These are phyloP conservation scores for Plumapathes pennacea DNA, from an alignment of 92 coral and sea anemone species.

Conservation along the genomic window DNA sequence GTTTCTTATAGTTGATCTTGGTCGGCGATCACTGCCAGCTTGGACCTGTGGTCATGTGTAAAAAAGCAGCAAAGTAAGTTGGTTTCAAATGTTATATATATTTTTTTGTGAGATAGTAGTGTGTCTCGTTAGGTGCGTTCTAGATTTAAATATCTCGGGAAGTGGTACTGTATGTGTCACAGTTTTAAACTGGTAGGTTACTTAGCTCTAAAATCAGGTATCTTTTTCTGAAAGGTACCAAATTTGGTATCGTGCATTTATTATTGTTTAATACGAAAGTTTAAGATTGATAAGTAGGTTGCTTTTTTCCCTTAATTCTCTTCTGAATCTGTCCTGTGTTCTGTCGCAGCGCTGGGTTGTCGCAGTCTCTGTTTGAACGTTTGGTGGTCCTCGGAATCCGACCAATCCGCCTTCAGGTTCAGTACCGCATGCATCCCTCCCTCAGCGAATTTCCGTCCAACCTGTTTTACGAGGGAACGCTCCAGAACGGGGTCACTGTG, in stretches of 20 bases:
- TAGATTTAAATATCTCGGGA: too few species aligned
- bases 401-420: slow-evolving; percentile 98
- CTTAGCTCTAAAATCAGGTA: too few species aligned
- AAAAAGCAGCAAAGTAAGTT: slow-evolving; percentile 99
- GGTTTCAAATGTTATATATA: too few species aligned
- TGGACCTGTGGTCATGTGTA: slow-evolving; percentile 99
- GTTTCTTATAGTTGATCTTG: slow-evolving; percentile 68
- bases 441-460: slow-evolving; percentile 99
- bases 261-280: too few species aligned
- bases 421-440: slow-evolving; percentile 99
- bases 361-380: slow-evolving; percentile 98
- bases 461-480: slow-evolving; percentile 96
- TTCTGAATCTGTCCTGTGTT: not conserved
- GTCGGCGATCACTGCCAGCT: slow-evolving; percentile 99
- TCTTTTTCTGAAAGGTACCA: too few species aligned
- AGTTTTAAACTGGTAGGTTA: too few species aligned
- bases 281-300: too few species aligned
- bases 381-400: slow-evolving; percentile 97
- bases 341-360: slow-evolving; percentile 90
- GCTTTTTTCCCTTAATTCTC: too few species aligned
- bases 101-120: too few species aligned
- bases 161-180: too few species aligned
- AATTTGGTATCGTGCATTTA: too few species aligned
- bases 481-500: slow-evolving; percentile 97
- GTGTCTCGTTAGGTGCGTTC: too few species aligned